Base-by-base conservation (phyloP, 2,888 invertebrate species). In the Napeogenes inachia region DNA sequence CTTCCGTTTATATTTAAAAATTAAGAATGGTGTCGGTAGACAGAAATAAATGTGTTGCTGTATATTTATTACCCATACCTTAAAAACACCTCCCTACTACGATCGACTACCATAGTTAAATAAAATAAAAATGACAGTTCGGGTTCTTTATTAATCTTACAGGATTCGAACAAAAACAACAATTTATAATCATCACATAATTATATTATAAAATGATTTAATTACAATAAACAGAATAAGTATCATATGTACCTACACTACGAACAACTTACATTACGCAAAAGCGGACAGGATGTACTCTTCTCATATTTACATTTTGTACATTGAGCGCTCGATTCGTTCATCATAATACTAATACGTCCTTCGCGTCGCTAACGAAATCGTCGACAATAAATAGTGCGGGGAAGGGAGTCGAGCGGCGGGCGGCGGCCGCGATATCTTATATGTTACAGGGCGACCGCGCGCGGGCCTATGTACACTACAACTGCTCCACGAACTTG, bases 401-500 rank as follows among this genome's bases (percentile, higher is more conserved):
- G 62, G 64, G 70, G 70, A 65, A 63, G 65, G 68, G 67, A 21
- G 56, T 45, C 13, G 62, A 13, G 50, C 62, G 61, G 68, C 65
- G 68, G 68, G 68, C 70, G 72, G 63, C 64, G 75, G 73, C 78
- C 74, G 73, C 76, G 71, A 69, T 80, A 80, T 60, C 50, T 70
- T 82, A 84, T 83, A 84, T 85, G 72, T 72, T 82, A 87, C 85
- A 85, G 69, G 76, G 73, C 75, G 73, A 70, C 73, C 66, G 73
- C 72, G 73, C 76, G 76, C 78, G 78, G 72, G 67, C 75, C 75
- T 81, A 85, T 85, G 78, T 88, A 85, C 94, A 96, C 96, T 96
- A 97, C 94, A 97, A 96, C 91, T 96, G 95, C 92, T 98, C 98
- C 81, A 98, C 98, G 92, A 96, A 98, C 91, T 97, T 97, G 77